A percentile compares a stretch with the other conserved stretches of the same genome.
Conservation (phyloP, 64 coral and sea anemone genomes). For the Trachythela sp. region DNA sequence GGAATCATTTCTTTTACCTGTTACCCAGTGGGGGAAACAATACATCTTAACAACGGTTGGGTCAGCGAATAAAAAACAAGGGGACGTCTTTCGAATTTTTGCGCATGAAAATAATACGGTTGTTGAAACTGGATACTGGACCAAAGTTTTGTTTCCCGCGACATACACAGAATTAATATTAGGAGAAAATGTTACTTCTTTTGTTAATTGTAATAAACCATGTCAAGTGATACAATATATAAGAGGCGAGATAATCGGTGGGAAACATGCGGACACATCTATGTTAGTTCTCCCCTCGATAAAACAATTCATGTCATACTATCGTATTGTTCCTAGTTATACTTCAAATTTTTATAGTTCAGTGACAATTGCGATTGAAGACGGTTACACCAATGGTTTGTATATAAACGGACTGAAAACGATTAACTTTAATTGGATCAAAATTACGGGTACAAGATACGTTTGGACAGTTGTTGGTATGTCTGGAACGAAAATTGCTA, state of each 20-base stretch:
- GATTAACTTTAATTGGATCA: too few species aligned
- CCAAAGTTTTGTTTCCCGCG: background rate
- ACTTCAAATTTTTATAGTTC: too few species aligned
- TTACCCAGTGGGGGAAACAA: background rate
- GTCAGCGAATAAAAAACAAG: background rate
- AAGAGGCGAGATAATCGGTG: background rate
- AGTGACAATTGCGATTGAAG: too few species aligned
- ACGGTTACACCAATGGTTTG: too few species aligned
- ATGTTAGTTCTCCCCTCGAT: background rate
- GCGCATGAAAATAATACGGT: background rate
- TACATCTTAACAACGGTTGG: background rate
- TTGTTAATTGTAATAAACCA: background rate
- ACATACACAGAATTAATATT: background rate
- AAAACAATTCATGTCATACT: background rate
- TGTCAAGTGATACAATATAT: background rate
- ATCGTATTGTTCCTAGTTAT: background rate
- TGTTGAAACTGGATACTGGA: background rate
- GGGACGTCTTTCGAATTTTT: background rate
- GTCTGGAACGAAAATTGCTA: too few species aligned
- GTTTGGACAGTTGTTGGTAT: too few species aligned
- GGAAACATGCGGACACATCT: background rate
- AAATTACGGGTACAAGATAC: too few species aligned
- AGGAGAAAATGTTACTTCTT: background rate
- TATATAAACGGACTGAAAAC: too few species aligned
- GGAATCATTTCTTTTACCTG: background rate